Percentiles rank a stretch among this genome's conserved stretches.
Evolutionary conservation across 1,140 invertebrate genomes (phyloP).

Genomic region (Lanistes nyassanus): DNA sequence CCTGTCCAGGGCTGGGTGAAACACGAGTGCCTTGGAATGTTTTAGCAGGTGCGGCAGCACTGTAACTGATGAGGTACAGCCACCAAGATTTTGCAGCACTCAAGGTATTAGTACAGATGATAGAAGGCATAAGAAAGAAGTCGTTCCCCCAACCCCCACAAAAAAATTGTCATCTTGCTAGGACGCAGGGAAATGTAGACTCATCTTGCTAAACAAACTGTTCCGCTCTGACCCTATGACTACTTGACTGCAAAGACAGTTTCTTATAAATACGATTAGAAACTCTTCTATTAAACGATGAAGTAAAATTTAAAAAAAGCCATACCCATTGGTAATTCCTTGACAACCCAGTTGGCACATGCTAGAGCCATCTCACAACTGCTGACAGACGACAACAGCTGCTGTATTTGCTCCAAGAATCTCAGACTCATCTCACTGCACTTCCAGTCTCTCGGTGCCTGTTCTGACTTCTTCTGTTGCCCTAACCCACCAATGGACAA

Average conservation of each 20-base stretch:
- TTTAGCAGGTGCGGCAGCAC: no score
- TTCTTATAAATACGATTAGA: not conserved
- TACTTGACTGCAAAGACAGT: not conserved
- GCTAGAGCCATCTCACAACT: constrained; percentile 49
- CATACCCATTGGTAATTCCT: constrained; percentile 50
- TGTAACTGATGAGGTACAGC: no score
- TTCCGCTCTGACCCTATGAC: not conserved
- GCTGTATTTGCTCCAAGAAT: constrained; percentile 38
- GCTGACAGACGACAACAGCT: constrained; percentile 40
- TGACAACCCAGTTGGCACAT: constrained; percentile 53
- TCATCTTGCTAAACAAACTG: not conserved
- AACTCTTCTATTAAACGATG: not conserved
- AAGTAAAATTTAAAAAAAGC: not conserved
- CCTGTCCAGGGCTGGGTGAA: no score
- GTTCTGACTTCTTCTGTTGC: not conserved
- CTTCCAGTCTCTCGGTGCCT: constrained; percentile 45
- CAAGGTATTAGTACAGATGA: no score
- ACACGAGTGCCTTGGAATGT: no score
- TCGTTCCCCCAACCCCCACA: no score
- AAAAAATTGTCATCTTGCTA: no score
- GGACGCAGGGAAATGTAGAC: no score
- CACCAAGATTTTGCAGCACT: no score
- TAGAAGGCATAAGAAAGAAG: no score
- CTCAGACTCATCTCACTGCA: constrained; percentile 39
- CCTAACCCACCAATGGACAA: not conserved